Evolutionary conservation across 2,888 invertebrate species (phyloP).

Genomic region (Zelleria hepariella): DNA sequence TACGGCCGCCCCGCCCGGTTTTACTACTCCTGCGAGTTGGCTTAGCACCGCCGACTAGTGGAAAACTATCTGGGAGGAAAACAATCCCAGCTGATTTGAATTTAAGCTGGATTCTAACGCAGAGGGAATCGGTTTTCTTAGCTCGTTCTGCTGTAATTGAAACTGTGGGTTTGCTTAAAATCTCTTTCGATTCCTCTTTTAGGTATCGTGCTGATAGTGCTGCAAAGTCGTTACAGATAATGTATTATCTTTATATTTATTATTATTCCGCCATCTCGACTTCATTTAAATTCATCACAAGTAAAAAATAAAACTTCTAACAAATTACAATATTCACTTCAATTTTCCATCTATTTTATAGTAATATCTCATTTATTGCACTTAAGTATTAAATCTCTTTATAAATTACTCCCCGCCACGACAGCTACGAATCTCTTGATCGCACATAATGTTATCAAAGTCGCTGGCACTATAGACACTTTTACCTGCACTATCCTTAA

Average conservation of each 20-base stretch:
- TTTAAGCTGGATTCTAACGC: neutral
- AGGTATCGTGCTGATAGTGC: too few relatives aligned
- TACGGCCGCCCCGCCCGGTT: constrained; percentile 32
- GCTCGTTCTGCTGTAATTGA: neutral
- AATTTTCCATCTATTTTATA: too few relatives aligned
- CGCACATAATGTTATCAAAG: neutral
- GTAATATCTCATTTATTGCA: too few relatives aligned
- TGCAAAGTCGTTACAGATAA: too few relatives aligned
- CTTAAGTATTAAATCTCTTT: too few relatives aligned
- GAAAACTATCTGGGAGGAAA: constrained; percentile 5
- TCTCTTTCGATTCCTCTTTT: too few relatives aligned
- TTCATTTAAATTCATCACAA: too few relatives aligned
- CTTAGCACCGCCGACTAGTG: neutral
- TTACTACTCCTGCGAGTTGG: constrained; percentile 3
- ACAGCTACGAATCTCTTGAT: neutral
- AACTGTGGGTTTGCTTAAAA: neutral
- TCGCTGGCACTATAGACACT: neutral
- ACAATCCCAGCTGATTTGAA: constrained; percentile 3
- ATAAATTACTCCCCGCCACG: neutral
- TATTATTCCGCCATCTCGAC: too few relatives aligned
- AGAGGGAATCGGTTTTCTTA: neutral
- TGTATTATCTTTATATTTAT: too few relatives aligned
- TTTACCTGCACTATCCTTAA: constrained; percentile 10
- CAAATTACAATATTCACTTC: too few relatives aligned
- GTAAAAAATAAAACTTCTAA: too few relatives aligned